A percentile compares a stretch with the other conserved stretches of the same genome.
phyloP scores from a whole-genome alignment of 92 coral and sea anemone species.

The Umimayanthus kanabou region DNA sequence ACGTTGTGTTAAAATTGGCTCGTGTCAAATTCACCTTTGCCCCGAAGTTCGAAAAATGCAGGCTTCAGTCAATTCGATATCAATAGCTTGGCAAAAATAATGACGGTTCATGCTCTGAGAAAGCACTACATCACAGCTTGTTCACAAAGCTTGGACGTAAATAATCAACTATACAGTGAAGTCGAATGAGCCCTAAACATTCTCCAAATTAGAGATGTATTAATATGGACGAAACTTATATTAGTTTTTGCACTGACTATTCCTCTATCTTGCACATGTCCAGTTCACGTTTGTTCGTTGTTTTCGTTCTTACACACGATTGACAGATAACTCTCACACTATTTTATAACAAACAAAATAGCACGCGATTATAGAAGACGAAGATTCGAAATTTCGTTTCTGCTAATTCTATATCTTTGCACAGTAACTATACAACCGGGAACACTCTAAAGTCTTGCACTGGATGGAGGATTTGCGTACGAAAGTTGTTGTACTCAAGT shows the following conservation, averaged over 20 bases:
- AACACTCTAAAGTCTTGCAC: background rate
- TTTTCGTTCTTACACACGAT: background rate
- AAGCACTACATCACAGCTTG: background rate
- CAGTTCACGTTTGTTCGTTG: background rate
- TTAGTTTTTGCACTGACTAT: background rate
- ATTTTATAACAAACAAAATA: too few species aligned
- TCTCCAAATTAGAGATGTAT: background rate
- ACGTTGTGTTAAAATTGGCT: background rate
- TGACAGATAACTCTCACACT: background rate
- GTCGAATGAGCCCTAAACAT: background rate
- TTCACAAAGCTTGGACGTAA: background rate
- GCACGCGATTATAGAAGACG: too few species aligned
- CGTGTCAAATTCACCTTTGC: background rate
- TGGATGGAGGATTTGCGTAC: background rate
- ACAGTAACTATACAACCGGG: background rate
- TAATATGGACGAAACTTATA: background rate
- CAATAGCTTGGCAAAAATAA: background rate
- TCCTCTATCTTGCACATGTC: background rate
- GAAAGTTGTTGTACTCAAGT: background rate
- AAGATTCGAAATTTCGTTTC: too few species aligned
- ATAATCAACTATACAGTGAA: background rate
- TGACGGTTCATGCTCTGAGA: background rate
- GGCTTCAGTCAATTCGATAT: too few species aligned
- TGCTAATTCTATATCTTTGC: background rate
- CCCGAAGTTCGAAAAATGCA: background rate